Evolutionary conservation across 2,888 invertebrate species (phyloP).

Genomic region (Cistogaster globosa): DNA sequence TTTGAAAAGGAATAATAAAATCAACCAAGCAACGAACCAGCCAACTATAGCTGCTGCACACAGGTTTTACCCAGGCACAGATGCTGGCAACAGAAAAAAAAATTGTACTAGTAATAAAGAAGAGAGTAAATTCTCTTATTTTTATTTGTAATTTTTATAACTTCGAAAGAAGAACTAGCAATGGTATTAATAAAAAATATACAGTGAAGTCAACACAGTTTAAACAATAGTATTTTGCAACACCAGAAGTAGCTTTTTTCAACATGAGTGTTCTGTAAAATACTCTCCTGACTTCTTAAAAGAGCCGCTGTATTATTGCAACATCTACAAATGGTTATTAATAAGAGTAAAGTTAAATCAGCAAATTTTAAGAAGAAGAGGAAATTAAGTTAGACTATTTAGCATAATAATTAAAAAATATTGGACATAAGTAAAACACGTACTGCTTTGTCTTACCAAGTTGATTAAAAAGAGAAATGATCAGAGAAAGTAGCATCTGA

Average conservation of each 20-base stretch:
- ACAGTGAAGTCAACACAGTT: constrained; percentile 9
- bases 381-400: too few relatives aligned
- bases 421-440: too few relatives aligned
- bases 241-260: neutral
- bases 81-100: constrained; percentile 18
- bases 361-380: too few relatives aligned
- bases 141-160: neutral
- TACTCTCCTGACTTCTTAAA: too few relatives aligned
- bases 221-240: neutral
- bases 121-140: constrained; percentile 24
- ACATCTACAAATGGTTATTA: too few relatives aligned
- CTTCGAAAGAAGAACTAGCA: constrained; percentile 7
- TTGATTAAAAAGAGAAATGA: too few relatives aligned
- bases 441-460: too few relatives aligned
- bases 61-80: constrained; percentile 32
- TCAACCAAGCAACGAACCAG: constrained; percentile 34
- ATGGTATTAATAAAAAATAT: constrained; percentile 8
- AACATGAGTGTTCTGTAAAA: too few relatives aligned
- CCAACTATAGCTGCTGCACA: constrained; percentile 40
- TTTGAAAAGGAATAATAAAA: constrained; percentile 41
- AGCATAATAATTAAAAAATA: too few relatives aligned
- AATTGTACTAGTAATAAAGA: constrained; percentile 22
- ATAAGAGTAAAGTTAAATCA: too few relatives aligned
- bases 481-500: too few relatives aligned
- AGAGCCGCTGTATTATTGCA: too few relatives aligned